Conservation (phyloP, 2,797 vertebrate species). For the Melanotaenia trifasciata region DNA sequence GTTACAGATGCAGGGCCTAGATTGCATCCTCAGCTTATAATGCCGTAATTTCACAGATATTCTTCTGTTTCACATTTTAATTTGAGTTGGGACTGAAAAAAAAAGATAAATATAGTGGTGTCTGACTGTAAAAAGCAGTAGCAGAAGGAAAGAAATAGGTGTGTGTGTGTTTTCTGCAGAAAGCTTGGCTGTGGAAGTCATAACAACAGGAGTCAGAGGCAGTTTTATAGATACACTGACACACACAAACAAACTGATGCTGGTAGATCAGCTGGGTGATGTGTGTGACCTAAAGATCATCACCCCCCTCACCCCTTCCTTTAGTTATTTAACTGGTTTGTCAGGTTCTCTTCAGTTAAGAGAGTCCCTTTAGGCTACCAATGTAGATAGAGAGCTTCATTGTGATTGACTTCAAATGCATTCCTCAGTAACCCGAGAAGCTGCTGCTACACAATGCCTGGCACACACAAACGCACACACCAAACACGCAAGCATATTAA, state of each 20-base stretch:
- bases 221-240: slow-evolving; percentile 28
- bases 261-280: slow-evolving; percentile 15
- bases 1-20: slow-evolving; percentile 38
- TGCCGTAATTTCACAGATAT: slow-evolving; percentile 30
- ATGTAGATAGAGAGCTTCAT: slow-evolving; percentile 67
- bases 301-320: background rate
- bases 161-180: slow-evolving; percentile 28
- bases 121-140: slow-evolving; percentile 14
- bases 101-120: background rate
- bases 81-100: slow-evolving; percentile 25
- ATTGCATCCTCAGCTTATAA: slow-evolving; percentile 39
- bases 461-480: slow-evolving; percentile 20
- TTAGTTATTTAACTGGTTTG: slow-evolving; percentile 39
- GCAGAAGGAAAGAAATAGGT: slow-evolving; percentile 12
- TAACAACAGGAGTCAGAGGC: slow-evolving; percentile 51
- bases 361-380: slow-evolving; percentile 56
- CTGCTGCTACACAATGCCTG: slow-evolving; percentile 46
- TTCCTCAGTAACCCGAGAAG: slow-evolving; percentile 74
- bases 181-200: slow-evolving; percentile 56
- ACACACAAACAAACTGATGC: slow-evolving; percentile 10
- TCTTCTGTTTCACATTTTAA: slow-evolving; percentile 45
- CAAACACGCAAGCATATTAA: slow-evolving; percentile 14
- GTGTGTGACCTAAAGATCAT: slow-evolving; percentile 24
- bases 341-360: slow-evolving; percentile 35
- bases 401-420: slow-evolving; percentile 78